A percentile compares a stretch with the other conserved stretches of the same genome.
These are phyloP conservation scores for Sebastes cheni DNA, from an alignment of 2,797 vertebrate genomes.

Conservation along the genomic window DNA sequence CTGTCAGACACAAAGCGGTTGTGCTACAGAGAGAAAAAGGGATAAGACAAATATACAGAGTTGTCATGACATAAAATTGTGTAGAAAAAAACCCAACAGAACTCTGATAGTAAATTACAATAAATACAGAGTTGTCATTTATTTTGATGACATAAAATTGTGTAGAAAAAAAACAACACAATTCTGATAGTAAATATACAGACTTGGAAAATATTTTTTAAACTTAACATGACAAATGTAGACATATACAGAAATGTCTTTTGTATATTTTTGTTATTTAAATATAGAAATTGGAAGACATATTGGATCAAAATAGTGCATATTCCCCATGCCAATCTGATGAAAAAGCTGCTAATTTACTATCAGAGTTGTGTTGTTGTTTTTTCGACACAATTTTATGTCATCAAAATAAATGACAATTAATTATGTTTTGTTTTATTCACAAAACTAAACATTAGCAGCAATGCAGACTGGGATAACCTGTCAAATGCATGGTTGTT, in stretches of 20 bases:
- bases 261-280: background rate
- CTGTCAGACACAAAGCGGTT: constrained; percentile 91
- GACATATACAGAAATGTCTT: background rate
- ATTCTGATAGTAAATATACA: background rate
- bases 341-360: background rate
- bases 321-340: background rate
- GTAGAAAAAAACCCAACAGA: accelerated
- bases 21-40: constrained; percentile 78
- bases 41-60: background rate
- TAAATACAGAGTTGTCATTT: too few species aligned
- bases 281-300: background rate
- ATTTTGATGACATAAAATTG: too few species aligned
- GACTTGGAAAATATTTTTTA: background rate
- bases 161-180: too few species aligned
- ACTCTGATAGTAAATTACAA: too few species aligned
- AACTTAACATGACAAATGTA: background rate
- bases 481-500: too few species aligned
- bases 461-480: too few species aligned
- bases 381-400: too few species aligned
- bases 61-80: too few species aligned
- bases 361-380: background rate
- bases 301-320: background rate
- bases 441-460: too few species aligned
- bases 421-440: too few species aligned
- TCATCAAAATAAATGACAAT: background rate